These are phyloP conservation scores for Dorcus parallelipipedus DNA, from an alignment of 2,888 invertebrate genomes.

Conservation along the genomic window DNA sequence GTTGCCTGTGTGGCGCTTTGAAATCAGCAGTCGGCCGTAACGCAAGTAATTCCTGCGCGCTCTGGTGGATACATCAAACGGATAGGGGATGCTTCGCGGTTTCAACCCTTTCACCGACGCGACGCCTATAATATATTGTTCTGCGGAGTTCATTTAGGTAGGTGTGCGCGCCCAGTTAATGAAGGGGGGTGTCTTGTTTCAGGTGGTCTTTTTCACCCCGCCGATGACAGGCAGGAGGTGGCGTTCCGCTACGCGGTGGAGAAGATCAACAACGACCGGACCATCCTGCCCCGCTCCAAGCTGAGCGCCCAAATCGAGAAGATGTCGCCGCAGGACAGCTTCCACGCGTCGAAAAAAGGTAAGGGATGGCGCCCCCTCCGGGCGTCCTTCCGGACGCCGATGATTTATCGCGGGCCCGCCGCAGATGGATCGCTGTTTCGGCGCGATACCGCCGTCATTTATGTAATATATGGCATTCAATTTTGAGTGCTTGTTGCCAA, in stretches of 20 bases:
- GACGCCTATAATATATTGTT: neutral
- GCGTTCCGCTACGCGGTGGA: conserved; percentile 92
- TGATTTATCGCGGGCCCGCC: no score
- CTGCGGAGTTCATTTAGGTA: neutral
- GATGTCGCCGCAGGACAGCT: conserved; percentile 88
- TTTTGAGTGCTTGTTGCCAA: no score
- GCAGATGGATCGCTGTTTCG: no score
- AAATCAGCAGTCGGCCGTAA: neutral
- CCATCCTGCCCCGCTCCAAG: conserved; percentile 80
- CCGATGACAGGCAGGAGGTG: conserved; percentile 83
- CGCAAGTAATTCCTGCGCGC: neutral
- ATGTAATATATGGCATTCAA: no score
- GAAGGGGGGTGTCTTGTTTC: conserved; percentile 34
- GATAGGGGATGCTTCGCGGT: neutral
- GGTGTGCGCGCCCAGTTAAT: no score
- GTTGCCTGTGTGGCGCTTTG: neutral
- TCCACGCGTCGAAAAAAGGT: conserved; percentile 93
- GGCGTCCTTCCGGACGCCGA: no score
- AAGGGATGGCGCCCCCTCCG: conserved; percentile 24
- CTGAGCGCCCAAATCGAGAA: conserved; percentile 86
- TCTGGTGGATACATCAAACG: no score
- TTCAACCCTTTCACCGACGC: neutral
- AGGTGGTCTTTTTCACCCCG: conserved; percentile 88
- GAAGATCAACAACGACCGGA: conserved; percentile 79
- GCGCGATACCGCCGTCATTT: no score